Conservation (phyloP, 2,888 invertebrate genomes). For the Sphinx pinastri region DNA sequence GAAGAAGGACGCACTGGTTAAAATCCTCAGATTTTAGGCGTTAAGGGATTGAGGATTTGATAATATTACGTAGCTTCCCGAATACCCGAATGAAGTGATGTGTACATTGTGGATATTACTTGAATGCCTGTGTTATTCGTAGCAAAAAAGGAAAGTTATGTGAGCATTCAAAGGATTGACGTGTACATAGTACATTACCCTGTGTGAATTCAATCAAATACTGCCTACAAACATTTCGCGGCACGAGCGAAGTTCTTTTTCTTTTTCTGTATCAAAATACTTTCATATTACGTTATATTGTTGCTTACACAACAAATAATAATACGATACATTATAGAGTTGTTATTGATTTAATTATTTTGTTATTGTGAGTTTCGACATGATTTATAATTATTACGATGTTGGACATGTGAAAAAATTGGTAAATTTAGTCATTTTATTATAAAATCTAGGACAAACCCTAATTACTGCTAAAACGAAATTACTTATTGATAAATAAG, state of each 20-base stretch:
- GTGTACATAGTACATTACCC: constrained; percentile 6
- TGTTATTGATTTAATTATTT: background rate
- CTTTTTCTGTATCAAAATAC: constrained; percentile 11
- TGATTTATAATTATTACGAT: too few species aligned
- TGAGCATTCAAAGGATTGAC: background rate
- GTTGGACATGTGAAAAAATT: too few species aligned
- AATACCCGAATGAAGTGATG: background rate
- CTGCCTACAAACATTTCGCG: constrained; percentile 8
- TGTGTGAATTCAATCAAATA: constrained; percentile 11
- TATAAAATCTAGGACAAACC: too few species aligned
- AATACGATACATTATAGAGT: too few species aligned
- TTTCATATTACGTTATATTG: background rate
- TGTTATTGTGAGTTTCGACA: background rate
- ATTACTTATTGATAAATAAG: too few species aligned
- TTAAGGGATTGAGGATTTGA: too few species aligned
- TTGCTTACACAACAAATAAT: constrained; percentile 18
- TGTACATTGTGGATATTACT: background rate
- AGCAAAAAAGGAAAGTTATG: background rate
- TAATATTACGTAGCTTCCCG: too few species aligned
- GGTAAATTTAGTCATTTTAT: too few species aligned
- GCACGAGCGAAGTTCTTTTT: background rate
- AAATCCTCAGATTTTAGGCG: too few species aligned
- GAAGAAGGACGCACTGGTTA: too few species aligned
- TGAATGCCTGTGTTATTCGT: background rate
- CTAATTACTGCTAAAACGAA: too few species aligned